phyloP scores from a whole-genome alignment of 2,113 vertebrate genomes.

The Gasterosteus aculeatus region DNA sequence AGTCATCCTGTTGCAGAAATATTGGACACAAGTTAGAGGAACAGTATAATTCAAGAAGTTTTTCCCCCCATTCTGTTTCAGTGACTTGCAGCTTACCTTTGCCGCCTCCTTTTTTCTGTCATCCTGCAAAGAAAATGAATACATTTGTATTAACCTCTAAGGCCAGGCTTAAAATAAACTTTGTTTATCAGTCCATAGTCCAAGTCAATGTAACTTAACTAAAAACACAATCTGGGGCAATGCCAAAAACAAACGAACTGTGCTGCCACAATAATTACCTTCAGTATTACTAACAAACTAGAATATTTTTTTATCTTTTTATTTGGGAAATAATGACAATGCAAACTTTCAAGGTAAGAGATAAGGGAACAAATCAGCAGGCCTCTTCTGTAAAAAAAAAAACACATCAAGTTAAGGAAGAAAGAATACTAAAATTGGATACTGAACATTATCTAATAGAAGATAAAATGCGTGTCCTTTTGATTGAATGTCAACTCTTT shows the following conservation, averaged over 20 bases:
- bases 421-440: no score
- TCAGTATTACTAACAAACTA: not conserved
- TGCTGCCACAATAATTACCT: not conserved
- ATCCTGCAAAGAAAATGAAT: conserved; percentile 75
- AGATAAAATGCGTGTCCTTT: not conserved
- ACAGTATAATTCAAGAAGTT: not conserved
- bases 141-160: not conserved
- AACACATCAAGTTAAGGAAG: no score
- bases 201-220: not conserved
- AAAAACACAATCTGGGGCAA: not conserved
- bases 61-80: not conserved
- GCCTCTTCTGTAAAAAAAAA: no score
- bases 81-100: conserved; percentile 82
- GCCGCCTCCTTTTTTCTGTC: conserved; percentile 82
- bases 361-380: no score
- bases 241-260: not conserved
- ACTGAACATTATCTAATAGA: no score
- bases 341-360: no score
- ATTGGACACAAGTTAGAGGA: not conserved
- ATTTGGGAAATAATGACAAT: no score
- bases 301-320: no score
- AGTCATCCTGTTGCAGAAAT: conserved; percentile 65
- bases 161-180: not conserved
- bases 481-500: not conserved
- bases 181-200: not conserved